These are phyloP conservation scores for Alloscopus bannaensis DNA, from an alignment of 2,888 invertebrate genomes.

Conservation along the genomic window DNA sequence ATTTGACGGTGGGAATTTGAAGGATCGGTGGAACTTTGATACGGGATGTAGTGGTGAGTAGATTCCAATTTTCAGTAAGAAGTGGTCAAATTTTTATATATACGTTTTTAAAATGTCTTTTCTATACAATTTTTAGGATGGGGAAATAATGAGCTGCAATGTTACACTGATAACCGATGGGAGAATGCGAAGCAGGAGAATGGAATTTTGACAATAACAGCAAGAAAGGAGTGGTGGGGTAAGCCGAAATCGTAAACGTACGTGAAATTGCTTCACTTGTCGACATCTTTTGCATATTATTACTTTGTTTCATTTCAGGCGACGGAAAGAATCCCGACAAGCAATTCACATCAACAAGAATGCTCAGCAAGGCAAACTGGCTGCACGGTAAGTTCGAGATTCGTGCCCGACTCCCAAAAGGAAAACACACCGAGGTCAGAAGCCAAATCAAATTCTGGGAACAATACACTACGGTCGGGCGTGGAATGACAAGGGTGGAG, in stretches of 20 bases:
- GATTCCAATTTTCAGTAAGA: not conserved
- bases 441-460: constrained; percentile 41
- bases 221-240: constrained; percentile 50
- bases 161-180: constrained; percentile 57
- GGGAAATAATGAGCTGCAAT: constrained; percentile 65
- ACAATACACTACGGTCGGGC: constrained; percentile 62
- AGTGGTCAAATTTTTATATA: not conserved
- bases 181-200: constrained; percentile 58
- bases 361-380: constrained; percentile 49
- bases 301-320: not conserved
- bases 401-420: constrained; percentile 59
- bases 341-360: constrained; percentile 61
- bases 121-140: constrained; percentile 40
- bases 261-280: too few relatives aligned
- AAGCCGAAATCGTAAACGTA: too few relatives aligned
- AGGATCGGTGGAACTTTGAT: not conserved
- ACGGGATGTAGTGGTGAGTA: constrained; percentile 19
- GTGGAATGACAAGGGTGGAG: constrained; percentile 60
- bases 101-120: not conserved
- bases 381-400: constrained; percentile 62
- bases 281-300: not conserved
- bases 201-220: constrained; percentile 52
- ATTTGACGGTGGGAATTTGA: constrained; percentile 14
- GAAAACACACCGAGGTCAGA: constrained; percentile 64
- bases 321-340: constrained; percentile 15